Evolutionary conservation across 1,140 invertebrate species (phyloP).

Genomic region (Eurosta solidaginis): DNA sequence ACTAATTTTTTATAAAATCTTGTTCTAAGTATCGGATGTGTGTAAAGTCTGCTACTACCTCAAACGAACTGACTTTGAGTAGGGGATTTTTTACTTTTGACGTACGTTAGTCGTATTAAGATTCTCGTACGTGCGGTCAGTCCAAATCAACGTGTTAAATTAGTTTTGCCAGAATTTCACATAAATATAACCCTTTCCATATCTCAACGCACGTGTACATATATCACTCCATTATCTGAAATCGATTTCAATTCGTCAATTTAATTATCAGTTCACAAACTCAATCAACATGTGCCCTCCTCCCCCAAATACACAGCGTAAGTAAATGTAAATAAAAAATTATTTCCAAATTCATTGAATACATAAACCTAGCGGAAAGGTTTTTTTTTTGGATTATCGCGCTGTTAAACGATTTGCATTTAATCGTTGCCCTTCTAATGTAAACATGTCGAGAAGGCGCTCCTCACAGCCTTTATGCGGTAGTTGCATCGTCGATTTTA

Average conservation of each 20-base stretch:
- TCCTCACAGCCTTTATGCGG: not conserved
- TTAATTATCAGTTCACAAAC: not conserved
- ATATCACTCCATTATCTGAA: not conserved
- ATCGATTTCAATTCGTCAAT: not conserved
- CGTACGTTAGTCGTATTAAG: too few relatives aligned
- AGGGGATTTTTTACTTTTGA: too few relatives aligned
- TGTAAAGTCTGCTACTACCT: too few relatives aligned
- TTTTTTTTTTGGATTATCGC: slow-evolving; percentile 6
- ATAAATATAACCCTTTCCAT: not conserved
- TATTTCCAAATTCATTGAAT: not conserved
- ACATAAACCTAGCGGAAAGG: not conserved
- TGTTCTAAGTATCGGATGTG: too few relatives aligned
- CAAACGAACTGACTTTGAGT: too few relatives aligned
- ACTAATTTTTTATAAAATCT: too few relatives aligned
- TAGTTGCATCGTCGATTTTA: too few relatives aligned
- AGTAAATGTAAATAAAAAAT: not conserved
- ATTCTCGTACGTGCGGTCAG: too few relatives aligned
- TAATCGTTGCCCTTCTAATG: slow-evolving; percentile 27
- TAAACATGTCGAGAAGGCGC: slow-evolving; percentile 15
- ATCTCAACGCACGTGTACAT: too few relatives aligned
- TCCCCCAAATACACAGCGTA: not conserved
- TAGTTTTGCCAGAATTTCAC: not conserved
- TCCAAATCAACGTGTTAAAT: too few relatives aligned
- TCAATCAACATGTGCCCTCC: too few relatives aligned
- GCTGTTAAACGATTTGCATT: slow-evolving; percentile 22